phyloP scores from a whole-genome alignment of 2,797 vertebrate species.

The Crocidura indochinensis region DNA sequence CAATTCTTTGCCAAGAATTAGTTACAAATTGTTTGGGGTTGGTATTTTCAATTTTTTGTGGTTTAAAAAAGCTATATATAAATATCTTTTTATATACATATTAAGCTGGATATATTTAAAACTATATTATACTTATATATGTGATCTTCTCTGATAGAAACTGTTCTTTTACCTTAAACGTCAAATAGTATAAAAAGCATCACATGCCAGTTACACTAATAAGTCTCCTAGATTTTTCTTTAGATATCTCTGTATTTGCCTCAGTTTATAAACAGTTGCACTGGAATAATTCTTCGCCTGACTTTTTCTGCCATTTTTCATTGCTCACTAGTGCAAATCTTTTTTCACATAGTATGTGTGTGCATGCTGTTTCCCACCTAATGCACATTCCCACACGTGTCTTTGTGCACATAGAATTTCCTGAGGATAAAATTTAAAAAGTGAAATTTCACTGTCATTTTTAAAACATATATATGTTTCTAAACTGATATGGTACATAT shows the following conservation, averaged over 20 bases:
- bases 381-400: background rate
- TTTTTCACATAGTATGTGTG: background rate
- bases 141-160: background rate
- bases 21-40: background rate
- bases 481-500: background rate
- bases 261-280: background rate
- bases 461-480: background rate
- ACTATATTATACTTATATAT: background rate
- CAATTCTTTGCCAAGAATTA: background rate
- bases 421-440: slow-evolving; percentile 22
- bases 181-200: background rate
- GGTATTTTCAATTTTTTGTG: slow-evolving; percentile 35
- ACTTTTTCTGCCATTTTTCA: background rate
- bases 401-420: background rate
- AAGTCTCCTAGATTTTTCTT: background rate
- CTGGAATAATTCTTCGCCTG: background rate
- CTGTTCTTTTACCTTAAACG: background rate
- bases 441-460: slow-evolving; percentile 18
- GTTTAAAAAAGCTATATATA: background rate
- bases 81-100: background rate
- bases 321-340: background rate
- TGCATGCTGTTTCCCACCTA: background rate
- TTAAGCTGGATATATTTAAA: too few relatives aligned
- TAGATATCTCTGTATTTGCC: background rate
- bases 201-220: background rate